phyloP scores from a whole-genome alignment of 2,888 invertebrate species.

The Microplitis manilae region DNA sequence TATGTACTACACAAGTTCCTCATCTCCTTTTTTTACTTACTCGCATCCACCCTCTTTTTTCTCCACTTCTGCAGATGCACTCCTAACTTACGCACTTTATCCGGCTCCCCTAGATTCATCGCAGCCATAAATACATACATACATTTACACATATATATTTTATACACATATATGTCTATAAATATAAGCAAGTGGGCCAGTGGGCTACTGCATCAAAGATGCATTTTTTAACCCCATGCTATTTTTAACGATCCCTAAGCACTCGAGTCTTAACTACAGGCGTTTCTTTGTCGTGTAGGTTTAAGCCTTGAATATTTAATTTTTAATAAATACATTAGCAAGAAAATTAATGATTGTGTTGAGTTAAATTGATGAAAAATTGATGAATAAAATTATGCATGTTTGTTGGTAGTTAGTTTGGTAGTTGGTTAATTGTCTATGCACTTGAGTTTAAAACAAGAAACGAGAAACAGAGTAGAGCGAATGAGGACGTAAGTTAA shows the following conservation, averaged over 20 bases:
- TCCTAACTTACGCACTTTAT: conserved; percentile 3
- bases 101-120: conserved; percentile 10
- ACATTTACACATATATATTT: conserved; percentile 23
- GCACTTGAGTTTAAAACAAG: neutral
- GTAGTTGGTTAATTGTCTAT: neutral
- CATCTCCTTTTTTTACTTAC: conserved; percentile 43
- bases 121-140: conserved; percentile 12
- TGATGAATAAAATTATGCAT: neutral
- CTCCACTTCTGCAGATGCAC: neutral
- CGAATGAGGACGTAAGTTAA: conserved; percentile 20
- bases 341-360: neutral
- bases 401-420: neutral
- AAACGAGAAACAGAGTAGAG: neutral
- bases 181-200: conserved; percentile 60
- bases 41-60: conserved; percentile 33
- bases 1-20: conserved; percentile 33
- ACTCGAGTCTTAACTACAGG: neutral
- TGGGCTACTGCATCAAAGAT: conserved; percentile 58
- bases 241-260: no score
- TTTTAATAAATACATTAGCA: neutral
- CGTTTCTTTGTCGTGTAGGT: no score
- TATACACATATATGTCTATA: conserved; percentile 14
- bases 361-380: neutral
- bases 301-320: neutral
- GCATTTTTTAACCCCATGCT: conserved; percentile 17